A percentile compares a stretch with the other conserved stretches of the same genome.
Conservation (phyloP, 2,888 invertebrate genomes). For the Conus canariensis region DNA sequence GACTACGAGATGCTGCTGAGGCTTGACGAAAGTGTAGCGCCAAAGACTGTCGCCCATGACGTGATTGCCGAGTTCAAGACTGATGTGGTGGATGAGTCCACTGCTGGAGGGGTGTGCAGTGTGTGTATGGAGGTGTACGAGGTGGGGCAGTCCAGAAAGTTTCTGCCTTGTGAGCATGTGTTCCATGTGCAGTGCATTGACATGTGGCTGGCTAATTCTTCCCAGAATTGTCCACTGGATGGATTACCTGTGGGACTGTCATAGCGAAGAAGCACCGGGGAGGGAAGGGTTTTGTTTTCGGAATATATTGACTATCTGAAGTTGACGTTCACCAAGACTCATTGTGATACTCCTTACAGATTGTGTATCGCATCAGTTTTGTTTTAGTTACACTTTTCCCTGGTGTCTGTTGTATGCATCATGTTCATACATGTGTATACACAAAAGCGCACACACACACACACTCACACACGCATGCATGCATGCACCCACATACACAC, state of each 20-base stretch:
- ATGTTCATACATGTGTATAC: background rate
- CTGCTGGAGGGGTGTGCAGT: constrained; percentile 61
- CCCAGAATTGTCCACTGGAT: constrained; percentile 76
- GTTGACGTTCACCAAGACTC: background rate
- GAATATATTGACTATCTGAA: background rate
- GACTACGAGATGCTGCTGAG: constrained; percentile 75
- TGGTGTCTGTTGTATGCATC: too few species aligned
- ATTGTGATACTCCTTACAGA: background rate
- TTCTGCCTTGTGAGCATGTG: constrained; percentile 74
- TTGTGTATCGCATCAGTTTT: background rate
- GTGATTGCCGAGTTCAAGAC: constrained; percentile 63
- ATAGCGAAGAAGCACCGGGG: constrained; percentile 24
- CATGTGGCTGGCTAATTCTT: constrained; percentile 74
- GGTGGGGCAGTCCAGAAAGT: constrained; percentile 68
- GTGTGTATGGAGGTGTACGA: constrained; percentile 74
- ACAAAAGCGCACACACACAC: background rate
- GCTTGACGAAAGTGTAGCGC: constrained; percentile 74
- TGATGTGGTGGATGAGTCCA: constrained; percentile 60
- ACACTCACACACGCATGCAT: background rate
- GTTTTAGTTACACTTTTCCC: too few species aligned
- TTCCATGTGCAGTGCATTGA: constrained; percentile 76
- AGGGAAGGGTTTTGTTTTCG: background rate
- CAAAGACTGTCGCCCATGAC: constrained; percentile 69
- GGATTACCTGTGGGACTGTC: constrained; percentile 66
- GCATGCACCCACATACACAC: constrained; percentile 7